A percentile compares a stretch with the other conserved stretches of the same genome.
Conservation (phyloP, 2,113 vertebrate genomes). For the Nycticorax nycticorax region DNA sequence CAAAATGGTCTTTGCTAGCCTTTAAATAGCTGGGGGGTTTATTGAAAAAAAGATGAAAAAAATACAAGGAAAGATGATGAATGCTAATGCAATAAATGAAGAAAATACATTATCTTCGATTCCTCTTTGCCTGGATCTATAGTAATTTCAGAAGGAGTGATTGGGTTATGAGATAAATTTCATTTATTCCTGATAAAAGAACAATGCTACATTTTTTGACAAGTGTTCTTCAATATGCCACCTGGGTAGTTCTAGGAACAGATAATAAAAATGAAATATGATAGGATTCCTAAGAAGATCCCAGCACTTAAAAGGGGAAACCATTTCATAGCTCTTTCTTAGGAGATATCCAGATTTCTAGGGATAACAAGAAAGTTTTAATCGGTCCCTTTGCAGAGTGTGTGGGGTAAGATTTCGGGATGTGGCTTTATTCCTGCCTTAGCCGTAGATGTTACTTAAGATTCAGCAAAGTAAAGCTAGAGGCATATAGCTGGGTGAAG, state of each 20-base stretch:
- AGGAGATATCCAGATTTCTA: not conserved
- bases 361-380: not conserved
- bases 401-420: not conserved
- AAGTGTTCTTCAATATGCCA: conserved; percentile 54
- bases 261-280: conserved; percentile 66
- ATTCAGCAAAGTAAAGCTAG: not conserved
- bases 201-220: conserved; percentile 58
- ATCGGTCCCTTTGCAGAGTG: not conserved
- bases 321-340: not conserved
- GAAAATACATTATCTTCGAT: conserved; percentile 41
- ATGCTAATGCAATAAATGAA: conserved; percentile 38
- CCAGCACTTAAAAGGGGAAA: conserved; percentile 3
- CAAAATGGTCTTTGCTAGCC: not conserved
- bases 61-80: not conserved
- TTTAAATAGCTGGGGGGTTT: not conserved
- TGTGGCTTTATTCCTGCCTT: not conserved
- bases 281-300: conserved; percentile 22
- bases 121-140: conserved; percentile 45
- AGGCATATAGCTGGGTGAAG: not conserved
- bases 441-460: not conserved
- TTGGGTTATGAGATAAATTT: conserved; percentile 54
- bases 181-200: conserved; percentile 66
- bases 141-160: conserved; percentile 58
- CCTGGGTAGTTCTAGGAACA: conserved; percentile 48
- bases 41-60: not conserved